Base-by-base conservation (phyloP, 2,113 vertebrate genomes). In the Hypomesus transpacificus region DNA sequence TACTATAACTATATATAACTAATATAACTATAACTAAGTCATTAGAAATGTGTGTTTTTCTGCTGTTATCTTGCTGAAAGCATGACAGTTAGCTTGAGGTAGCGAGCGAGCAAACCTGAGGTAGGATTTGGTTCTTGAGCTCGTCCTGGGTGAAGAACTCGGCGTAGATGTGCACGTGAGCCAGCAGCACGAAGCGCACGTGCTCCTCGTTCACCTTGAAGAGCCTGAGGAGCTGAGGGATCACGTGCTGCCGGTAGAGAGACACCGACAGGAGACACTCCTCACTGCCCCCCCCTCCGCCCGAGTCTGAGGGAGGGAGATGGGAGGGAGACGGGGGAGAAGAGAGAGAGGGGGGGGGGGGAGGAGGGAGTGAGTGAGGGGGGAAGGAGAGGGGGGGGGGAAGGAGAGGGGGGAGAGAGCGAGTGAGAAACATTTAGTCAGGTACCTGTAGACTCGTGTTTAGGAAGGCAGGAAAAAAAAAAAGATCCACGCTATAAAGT, bases 151-250 rank as follows among this genome's bases (percentile, higher is more conserved):
- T 90, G 80, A 99, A 96, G 64, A 95, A 93, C 71, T 93, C 92
- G 0, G 94, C 95, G 0, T 98, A 99, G 82, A 95, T 89, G 62
- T 96, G 92, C 14, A 99, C 93, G 86, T 98, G 94, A 57, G 93
- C 91, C 68, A 99, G 91, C 80, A 99, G 76, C 74, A 96, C 96
- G 31, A 95, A 86, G 24, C 96, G 91, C 54, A 98, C 94, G 0
- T 99, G 97, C 59, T 97, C 97, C 85, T 99, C 96, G 0, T 96
- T 96, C 16, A 97, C 94, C 82, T 94, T 93, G 63, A 95, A 99
- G 14, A 98, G 91, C 85, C 92, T 96, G 52, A 98, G 91, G 39
- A 99, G 93, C 86, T 94, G 93, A 0, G 97, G 96, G 68, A 95
- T 90, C 79, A 99, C 94, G 0, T 95, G 90, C 0, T 92, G 89